Evolutionary conservation across 2,888 invertebrate species (phyloP).

Genomic region (Trichopoda pennipes): DNA sequence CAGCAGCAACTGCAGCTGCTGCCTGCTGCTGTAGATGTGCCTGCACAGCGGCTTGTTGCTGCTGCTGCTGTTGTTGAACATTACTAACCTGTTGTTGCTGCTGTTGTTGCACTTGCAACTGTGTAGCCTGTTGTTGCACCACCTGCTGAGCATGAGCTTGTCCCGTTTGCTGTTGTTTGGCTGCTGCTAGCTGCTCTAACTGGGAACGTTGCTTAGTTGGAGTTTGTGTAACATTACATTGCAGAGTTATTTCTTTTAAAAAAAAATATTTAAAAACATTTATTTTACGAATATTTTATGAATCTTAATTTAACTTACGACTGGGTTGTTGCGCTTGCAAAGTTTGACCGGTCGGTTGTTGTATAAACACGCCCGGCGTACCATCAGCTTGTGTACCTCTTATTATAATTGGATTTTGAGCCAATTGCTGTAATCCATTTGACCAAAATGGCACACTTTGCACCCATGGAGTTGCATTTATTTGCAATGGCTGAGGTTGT

Average conservation of each 20-base stretch:
- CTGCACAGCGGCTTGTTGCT: slow-evolving; percentile 76
- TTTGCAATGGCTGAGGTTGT: slow-evolving; percentile 87
- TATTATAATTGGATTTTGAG: slow-evolving; percentile 89
- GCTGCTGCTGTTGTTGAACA: slow-evolving; percentile 69
- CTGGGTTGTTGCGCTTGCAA: slow-evolving; percentile 85
- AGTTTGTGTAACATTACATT: slow-evolving; percentile 79
- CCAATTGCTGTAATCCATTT: slow-evolving; percentile 86
- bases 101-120: slow-evolving; percentile 75
- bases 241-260: slow-evolving; percentile 78
- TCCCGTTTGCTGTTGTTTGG: slow-evolving; percentile 72
- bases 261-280: slow-evolving; percentile 15
- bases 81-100: slow-evolving; percentile 69
- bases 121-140: slow-evolving; percentile 70
- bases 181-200: slow-evolving; percentile 81
- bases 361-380: slow-evolving; percentile 89
- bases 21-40: slow-evolving; percentile 72
- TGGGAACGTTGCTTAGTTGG: slow-evolving; percentile 82
- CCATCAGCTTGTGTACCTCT: slow-evolving; percentile 89
- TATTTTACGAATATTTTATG: background rate
- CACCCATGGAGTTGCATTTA: slow-evolving; percentile 87
- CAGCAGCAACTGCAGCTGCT: slow-evolving; percentile 71
- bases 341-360: slow-evolving; percentile 84
- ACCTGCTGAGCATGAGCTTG: slow-evolving; percentile 64
- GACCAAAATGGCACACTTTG: slow-evolving; percentile 88
- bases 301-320: slow-evolving; percentile 81